Base-by-base conservation (phyloP, 2,797 vertebrate genomes). In the Tauraco hartlaubi region DNA sequence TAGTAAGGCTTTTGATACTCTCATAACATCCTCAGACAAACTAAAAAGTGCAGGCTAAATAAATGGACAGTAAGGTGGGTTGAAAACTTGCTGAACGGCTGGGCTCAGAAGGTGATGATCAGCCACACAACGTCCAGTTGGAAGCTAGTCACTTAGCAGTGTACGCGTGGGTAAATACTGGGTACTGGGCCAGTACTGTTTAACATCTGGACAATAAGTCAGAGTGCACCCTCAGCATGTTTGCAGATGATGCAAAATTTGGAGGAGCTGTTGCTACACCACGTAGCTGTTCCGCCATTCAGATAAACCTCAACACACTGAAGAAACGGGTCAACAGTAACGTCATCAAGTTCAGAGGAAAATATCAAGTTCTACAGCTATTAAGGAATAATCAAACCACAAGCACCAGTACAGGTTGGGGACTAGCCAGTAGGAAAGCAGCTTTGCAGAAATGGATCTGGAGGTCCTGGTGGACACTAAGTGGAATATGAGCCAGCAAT, bases 161-260 rank as follows among this genome's bases (percentile, higher is more conserved):
- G 5, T 9, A 49, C 1, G 2, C 28, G 20, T 0, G 0, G 5
- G 18, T 14, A 49, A 76, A 73, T 18, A 68, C 9, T 14, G 16
- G 43, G 5, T 54, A 44, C 61, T 46, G 35, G 25, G 58, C 49
- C 56, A 64, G 37, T 44, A 52, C 39, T 33, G 28, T 52, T 72
- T 41, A 90, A 46, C 22, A 35, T 49, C 33, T 72, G 37, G 22
- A 77, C 49, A 77, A 6, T 23, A 59, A 67, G 23, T 12, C 18
- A 83, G 39, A 59, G 14, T 13, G 4, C 14, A 66, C 12, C 12
- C 35, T 26, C 63, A 69, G 9, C 12, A 49, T 0, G 0, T 79
- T 61, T 67, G 29, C 37, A 76, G 61, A 28, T 35, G 7, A 52
- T 4, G 49, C 0, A 5, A 61, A 61, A 88, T 56, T n/a, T 76